phyloP scores from a whole-genome alignment of 2,888 invertebrate species.

The Alitta virens region DNA sequence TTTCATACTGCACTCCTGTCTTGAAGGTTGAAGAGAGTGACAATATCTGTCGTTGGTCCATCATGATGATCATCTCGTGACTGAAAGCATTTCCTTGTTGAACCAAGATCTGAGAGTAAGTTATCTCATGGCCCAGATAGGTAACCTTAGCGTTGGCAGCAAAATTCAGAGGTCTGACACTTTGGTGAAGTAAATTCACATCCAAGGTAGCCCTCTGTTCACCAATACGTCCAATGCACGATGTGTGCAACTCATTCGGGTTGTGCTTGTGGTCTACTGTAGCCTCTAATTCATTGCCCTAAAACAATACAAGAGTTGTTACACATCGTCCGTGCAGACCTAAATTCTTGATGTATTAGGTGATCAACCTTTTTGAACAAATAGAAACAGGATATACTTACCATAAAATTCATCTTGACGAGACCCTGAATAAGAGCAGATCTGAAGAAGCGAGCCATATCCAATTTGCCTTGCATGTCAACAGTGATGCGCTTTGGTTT shows the following conservation, averaged over 20 bases:
- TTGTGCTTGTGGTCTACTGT: neutral
- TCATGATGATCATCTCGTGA: conserved; percentile 16
- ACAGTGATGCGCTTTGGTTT: neutral
- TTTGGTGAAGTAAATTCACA: conserved; percentile 19
- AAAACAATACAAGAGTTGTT: neutral
- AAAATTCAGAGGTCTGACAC: conserved; percentile 20
- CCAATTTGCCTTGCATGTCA: neutral
- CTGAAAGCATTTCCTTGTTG: conserved; percentile 19
- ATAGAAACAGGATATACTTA: too few species aligned
- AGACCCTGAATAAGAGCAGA: too few species aligned
- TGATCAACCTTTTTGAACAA: too few species aligned
- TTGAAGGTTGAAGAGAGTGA: conserved; percentile 15
- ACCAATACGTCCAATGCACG: neutral
- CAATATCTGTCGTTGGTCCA: conserved; percentile 10
- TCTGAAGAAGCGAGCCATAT: too few species aligned
- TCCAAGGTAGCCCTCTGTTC: conserved; percentile 11
- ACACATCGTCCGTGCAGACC: too few species aligned
- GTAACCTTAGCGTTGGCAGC: conserved; percentile 3
- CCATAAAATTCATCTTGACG: too few species aligned
- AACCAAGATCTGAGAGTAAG: conserved; percentile 8
- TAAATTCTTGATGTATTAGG: too few species aligned
- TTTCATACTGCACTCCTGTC: conserved; percentile 24
- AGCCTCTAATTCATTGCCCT: neutral
- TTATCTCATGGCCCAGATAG: conserved; percentile 26
- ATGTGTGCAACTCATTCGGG: neutral